These are phyloP conservation scores for Aphidius colemani DNA, from an alignment of 2,888 invertebrate species.

Conservation along the genomic window DNA sequence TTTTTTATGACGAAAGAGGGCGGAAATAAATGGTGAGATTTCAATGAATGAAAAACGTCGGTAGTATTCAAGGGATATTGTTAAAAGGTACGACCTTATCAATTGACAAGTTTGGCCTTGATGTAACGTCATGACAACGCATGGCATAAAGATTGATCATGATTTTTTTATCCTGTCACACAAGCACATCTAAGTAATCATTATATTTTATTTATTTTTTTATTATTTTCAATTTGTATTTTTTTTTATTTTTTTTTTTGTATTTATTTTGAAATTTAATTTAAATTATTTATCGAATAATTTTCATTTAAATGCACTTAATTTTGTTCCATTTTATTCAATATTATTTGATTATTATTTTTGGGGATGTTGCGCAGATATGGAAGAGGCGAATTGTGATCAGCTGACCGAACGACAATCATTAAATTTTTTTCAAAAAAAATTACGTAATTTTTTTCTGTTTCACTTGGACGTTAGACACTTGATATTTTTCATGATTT, in stretches of 20 bases:
- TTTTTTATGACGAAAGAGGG: constrained; percentile 12
- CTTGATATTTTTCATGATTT: too few relatives aligned
- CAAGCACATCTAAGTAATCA: constrained; percentile 21
- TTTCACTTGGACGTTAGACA: too few relatives aligned
- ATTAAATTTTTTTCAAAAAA: too few relatives aligned
- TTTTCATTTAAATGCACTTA: too few relatives aligned
- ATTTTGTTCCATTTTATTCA: too few relatives aligned
- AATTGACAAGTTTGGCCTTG: constrained; percentile 55
- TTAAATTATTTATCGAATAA: too few relatives aligned
- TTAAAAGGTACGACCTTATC: constrained; percentile 59
- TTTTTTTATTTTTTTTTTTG: too few relatives aligned
- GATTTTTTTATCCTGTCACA: constrained; percentile 15
- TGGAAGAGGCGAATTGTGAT: constrained; percentile 10
- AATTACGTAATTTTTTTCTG: too few relatives aligned
- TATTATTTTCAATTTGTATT: too few relatives aligned
- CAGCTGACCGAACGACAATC: too few relatives aligned
- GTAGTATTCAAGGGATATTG: constrained; percentile 43
- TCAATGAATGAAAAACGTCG: constrained; percentile 55
- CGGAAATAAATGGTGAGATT: constrained; percentile 41
- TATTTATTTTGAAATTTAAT: too few relatives aligned
- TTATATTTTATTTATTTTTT: too few relatives aligned
- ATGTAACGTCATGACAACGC: constrained; percentile 38
- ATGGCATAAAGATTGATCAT: constrained; percentile 22
- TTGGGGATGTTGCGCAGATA: constrained; percentile 30
- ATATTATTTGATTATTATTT: neutral